Percentiles rank a stretch among this genome's conserved stretches.
Conservation (phyloP, 2,888 invertebrate genomes). For the Nomada flava region DNA sequence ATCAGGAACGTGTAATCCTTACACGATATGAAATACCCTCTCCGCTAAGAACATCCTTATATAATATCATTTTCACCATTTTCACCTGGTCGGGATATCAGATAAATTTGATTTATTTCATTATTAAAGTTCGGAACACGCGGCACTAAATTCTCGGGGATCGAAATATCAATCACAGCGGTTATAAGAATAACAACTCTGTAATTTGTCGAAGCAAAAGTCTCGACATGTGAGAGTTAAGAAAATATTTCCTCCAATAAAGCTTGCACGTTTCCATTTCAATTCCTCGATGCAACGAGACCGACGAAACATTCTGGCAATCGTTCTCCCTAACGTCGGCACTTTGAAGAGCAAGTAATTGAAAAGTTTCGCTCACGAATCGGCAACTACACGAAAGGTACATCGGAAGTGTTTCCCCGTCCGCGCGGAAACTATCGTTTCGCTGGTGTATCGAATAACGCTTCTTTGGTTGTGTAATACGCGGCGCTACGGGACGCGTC, state of each 20-base stretch:
- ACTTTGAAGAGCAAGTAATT: constrained; percentile 1
- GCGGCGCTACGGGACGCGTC: not conserved
- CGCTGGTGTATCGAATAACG: not conserved
- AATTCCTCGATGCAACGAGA: not conserved
- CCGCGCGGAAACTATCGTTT: not conserved
- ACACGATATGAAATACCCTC: not conserved
- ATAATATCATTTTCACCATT: too few species aligned
- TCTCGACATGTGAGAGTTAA: too few species aligned
- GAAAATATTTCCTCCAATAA: too few species aligned
- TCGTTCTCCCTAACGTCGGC: not conserved
- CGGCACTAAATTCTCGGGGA: too few species aligned
- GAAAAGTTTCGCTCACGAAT: constrained; percentile 28
- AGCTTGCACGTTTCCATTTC: not conserved
- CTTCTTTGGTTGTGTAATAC: not conserved
- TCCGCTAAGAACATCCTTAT: too few species aligned
- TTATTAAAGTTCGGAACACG: too few species aligned
- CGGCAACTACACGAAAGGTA: not conserved
- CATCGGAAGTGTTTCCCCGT: not conserved
- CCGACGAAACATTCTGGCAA: not conserved
- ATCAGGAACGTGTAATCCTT: constrained; percentile 32
- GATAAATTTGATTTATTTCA: too few species aligned
- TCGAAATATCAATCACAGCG: too few species aligned
- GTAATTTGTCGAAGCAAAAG: too few species aligned
- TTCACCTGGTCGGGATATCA: too few species aligned
- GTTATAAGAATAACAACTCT: too few species aligned